Percentiles rank a stretch among this genome's conserved stretches.
Conservation (phyloP, 2,888 invertebrate species). For the Lycophotia porphyrea region DNA sequence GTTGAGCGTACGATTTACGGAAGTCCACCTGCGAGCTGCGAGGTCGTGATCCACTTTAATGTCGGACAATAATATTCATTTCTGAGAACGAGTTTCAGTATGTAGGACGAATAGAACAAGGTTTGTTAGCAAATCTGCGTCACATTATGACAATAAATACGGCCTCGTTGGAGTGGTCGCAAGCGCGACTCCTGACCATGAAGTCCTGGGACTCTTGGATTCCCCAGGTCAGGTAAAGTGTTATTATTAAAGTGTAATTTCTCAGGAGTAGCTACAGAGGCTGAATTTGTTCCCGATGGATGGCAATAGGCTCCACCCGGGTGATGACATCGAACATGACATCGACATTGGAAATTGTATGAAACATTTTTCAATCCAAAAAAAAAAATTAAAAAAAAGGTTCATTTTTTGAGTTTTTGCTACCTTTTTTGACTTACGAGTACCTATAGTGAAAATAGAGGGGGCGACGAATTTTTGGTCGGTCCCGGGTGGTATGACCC, state of each 20-base stretch:
- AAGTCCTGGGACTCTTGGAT: not conserved
- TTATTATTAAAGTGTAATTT: not conserved
- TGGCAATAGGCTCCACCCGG: too few species aligned
- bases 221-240: not conserved
- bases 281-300: too few species aligned
- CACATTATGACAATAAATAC: not conserved
- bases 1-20: conserved; percentile 56
- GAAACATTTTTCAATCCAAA: not conserved
- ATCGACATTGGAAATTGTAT: not conserved
- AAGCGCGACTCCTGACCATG: not conserved
- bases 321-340: too few species aligned
- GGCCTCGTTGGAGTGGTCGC: not conserved
- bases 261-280: too few species aligned
- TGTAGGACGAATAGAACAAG: conserved; percentile 17
- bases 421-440: not conserved
- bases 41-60: conserved; percentile 46
- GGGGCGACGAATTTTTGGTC: not conserved
- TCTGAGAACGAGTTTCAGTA: conserved; percentile 41
- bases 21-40: conserved; percentile 37
- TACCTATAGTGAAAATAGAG: not conserved
- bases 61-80: conserved; percentile 59
- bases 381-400: not conserved
- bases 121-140: conserved; percentile 23
- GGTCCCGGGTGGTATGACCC: too few species aligned
- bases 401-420: not conserved